phyloP scores from a whole-genome alignment of 2,113 vertebrate genomes.

The Tenebrosternarchus preto region DNA sequence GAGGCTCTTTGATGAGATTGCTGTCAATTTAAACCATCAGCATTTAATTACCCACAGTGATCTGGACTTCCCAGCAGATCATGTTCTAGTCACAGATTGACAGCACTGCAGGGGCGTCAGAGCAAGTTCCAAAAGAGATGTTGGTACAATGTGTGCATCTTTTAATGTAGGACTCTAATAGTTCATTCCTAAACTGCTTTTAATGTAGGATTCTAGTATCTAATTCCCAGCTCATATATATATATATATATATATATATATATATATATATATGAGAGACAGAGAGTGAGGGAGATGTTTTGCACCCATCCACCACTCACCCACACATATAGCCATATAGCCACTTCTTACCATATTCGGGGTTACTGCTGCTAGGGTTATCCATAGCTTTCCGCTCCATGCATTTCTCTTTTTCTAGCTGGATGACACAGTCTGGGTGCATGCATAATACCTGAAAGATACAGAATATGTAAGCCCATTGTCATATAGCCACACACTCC shows the following conservation, averaged over 20 bases:
- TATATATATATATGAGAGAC: no score
- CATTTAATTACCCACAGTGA: constrained; percentile 22
- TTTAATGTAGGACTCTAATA: neutral
- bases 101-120: neutral
- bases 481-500: neutral
- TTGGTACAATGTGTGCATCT: neutral
- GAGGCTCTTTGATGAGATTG: neutral
- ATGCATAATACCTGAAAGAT: constrained; percentile 49
- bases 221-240: no score
- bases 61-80: constrained; percentile 21
- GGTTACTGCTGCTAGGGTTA: constrained; percentile 56
- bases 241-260: no score
- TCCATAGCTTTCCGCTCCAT: constrained; percentile 71
- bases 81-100: constrained; percentile 12
- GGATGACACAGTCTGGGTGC: constrained; percentile 70
- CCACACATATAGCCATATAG: neutral
- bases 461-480: neutral
- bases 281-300: no score
- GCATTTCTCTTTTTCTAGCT: constrained; percentile 76
- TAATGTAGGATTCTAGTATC: no score
- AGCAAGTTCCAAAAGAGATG: constrained; percentile 5
- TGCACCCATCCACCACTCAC: neutral
- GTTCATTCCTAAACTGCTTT: no score
- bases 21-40: constrained; percentile 37
- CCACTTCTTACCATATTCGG: constrained; percentile 66